Evolutionary conservation across 2,888 invertebrate species (phyloP).

Genomic region (Erebia palarica): DNA sequence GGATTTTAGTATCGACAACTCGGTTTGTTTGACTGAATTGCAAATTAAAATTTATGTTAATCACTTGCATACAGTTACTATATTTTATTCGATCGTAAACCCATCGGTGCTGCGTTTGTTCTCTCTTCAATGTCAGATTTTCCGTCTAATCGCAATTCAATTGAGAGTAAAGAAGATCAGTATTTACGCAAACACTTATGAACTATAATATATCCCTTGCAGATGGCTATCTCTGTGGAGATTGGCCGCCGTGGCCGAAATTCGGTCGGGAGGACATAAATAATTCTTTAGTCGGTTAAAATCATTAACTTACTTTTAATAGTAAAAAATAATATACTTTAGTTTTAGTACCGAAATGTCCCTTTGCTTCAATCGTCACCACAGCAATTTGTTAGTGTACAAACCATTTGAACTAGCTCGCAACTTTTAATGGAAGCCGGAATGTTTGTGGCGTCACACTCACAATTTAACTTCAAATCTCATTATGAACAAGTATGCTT

Average conservation of each 20-base stretch:
- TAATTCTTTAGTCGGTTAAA: too few species aligned
- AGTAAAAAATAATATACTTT: too few species aligned
- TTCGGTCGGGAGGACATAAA: too few species aligned
- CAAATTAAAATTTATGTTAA: conserved; percentile 3
- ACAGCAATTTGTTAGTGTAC: conserved; percentile 6
- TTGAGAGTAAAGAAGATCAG: too few species aligned
- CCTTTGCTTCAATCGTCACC: background rate
- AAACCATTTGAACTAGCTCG: conserved; percentile 12
- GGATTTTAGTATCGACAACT: conserved; percentile 19
- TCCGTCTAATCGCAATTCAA: background rate
- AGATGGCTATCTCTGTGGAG: too few species aligned
- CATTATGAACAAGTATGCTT: conserved; percentile 14
- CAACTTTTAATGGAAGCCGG: conserved; percentile 20
- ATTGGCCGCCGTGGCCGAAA: too few species aligned
- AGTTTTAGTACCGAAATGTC: too few species aligned
- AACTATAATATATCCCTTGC: too few species aligned
- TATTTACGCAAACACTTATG: too few species aligned
- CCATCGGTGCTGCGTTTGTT: background rate
- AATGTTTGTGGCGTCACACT: conserved; percentile 8
- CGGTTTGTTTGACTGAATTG: conserved; percentile 19
- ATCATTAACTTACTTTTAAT: too few species aligned
- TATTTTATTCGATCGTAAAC: background rate
- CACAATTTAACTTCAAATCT: conserved; percentile 18
- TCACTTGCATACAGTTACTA: background rate
- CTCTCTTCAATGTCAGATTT: too few species aligned